A percentile compares a stretch with the other conserved stretches of the same genome.
phyloP scores from a whole-genome alignment of 2,797 vertebrate genomes.

The Manis pentadactyla region DNA sequence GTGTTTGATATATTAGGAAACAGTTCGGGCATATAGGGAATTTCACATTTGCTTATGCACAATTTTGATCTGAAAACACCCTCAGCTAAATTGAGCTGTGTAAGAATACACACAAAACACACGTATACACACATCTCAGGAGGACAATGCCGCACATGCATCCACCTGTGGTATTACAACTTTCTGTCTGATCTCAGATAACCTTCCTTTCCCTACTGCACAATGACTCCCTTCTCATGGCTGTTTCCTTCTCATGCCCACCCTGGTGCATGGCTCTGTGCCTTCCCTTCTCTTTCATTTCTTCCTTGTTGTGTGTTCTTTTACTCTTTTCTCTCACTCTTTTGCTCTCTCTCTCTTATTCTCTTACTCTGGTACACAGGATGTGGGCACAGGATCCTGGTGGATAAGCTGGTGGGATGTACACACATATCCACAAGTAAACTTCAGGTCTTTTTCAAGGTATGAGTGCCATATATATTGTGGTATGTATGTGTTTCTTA shows the following conservation, averaged over 20 bases:
- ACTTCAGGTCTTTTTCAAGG: constrained; percentile 10
- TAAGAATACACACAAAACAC: constrained; percentile 46
- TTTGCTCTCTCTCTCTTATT: constrained; percentile 43
- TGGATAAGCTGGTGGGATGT: not conserved
- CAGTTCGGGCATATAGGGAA: not conserved
- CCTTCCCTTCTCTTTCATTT: constrained; percentile 26
- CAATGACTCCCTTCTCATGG: not conserved
- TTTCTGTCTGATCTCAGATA: not conserved
- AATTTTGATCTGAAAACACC: constrained; percentile 7
- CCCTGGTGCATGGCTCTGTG: not conserved
- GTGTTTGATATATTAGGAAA: constrained; percentile 1
- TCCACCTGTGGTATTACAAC: not conserved
- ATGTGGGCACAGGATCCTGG: not conserved
- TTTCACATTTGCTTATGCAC: constrained; percentile 14
- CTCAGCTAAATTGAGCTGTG: not conserved
- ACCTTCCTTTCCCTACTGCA: not conserved
- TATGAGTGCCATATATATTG: not conserved
- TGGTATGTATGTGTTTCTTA: constrained; percentile 25
- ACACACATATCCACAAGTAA: not conserved
- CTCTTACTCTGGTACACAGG: constrained; percentile 20
- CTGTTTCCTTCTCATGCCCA: not conserved
- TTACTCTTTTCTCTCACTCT: not conserved
- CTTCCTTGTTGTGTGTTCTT: not conserved
- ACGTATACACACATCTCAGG: not conserved
- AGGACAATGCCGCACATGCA: not conserved